phyloP scores from a whole-genome alignment of 1,140 invertebrate genomes.

The Delia radicum region DNA sequence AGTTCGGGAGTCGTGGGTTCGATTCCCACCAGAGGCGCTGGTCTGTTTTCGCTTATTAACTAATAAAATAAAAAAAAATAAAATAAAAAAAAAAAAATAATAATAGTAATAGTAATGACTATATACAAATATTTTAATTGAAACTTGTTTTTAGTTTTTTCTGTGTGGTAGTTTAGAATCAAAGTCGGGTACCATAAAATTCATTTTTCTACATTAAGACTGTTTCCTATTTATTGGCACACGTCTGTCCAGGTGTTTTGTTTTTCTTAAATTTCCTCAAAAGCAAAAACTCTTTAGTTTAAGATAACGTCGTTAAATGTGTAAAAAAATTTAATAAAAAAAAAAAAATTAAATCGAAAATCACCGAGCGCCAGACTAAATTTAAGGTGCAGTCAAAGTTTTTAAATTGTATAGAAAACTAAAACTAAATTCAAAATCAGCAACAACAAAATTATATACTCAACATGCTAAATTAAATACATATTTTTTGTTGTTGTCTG shows the following conservation, averaged over 20 bases:
- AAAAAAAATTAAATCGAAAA: slow-evolving; percentile 28
- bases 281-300: slow-evolving; percentile 15
- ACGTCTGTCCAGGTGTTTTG: slow-evolving; percentile 15
- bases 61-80: too few species aligned
- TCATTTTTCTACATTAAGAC: not conserved
- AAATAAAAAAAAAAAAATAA: too few species aligned
- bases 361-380: slow-evolving; percentile 13
- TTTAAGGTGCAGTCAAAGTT: slow-evolving; percentile 11
- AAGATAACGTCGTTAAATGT: slow-evolving; percentile 21
- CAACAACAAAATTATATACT: not conserved
- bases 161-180: too few species aligned
- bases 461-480: not conserved
- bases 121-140: too few species aligned
- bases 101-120: too few species aligned
- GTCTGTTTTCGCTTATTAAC: too few species aligned
- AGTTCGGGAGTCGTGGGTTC: too few species aligned
- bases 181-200: not conserved
- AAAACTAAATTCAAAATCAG: slow-evolving; percentile 28
- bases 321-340: slow-evolving; percentile 14
- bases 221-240: not conserved
- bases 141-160: too few species aligned
- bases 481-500: not conserved
- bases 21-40: too few species aligned
- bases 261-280: not conserved
- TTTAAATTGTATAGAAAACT: slow-evolving; percentile 2